Evolutionary conservation across 1,140 invertebrate genomes (phyloP).

Genomic region (Heliconius hewitsoni): DNA sequence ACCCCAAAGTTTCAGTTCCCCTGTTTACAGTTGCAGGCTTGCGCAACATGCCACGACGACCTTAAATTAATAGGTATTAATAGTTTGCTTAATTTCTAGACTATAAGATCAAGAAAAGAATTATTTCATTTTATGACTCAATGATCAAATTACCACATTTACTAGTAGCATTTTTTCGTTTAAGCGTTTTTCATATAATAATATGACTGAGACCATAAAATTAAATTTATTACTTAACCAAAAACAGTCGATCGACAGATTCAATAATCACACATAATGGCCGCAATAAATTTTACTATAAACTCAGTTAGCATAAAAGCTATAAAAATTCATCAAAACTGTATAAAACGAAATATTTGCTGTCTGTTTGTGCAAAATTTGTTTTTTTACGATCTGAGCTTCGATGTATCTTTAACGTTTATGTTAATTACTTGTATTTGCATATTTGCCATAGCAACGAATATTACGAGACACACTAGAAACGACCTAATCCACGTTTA

Average conservation of each 20-base stretch:
- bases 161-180: neutral
- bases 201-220: slow-evolving; percentile 15
- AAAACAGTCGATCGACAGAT: slow-evolving; percentile 17
- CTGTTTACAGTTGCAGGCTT: too few species aligned
- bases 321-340: slow-evolving; percentile 14
- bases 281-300: slow-evolving; percentile 22
- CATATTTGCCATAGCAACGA: neutral
- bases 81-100: too few species aligned
- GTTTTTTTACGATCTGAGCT: slow-evolving; percentile 1
- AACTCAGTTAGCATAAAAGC: slow-evolving; percentile 12
- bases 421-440: neutral
- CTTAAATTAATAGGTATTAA: too few species aligned
- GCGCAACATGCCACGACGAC: too few species aligned
- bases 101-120: neutral
- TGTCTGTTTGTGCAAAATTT: neutral
- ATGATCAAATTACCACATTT: neutral
- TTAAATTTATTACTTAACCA: slow-evolving; percentile 17
- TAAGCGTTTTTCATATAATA: neutral
- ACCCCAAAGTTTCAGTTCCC: too few species aligned
- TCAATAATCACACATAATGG: slow-evolving; percentile 11
- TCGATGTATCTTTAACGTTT: neutral
- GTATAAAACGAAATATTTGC: slow-evolving; percentile 13
- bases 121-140: neutral
- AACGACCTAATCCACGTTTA: neutral
- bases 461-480: neutral